Evolutionary conservation across 2,888 invertebrate species (phyloP), one percentile per base, ranked within the genome.

Genomic region (Anticlea derivata): DNA sequence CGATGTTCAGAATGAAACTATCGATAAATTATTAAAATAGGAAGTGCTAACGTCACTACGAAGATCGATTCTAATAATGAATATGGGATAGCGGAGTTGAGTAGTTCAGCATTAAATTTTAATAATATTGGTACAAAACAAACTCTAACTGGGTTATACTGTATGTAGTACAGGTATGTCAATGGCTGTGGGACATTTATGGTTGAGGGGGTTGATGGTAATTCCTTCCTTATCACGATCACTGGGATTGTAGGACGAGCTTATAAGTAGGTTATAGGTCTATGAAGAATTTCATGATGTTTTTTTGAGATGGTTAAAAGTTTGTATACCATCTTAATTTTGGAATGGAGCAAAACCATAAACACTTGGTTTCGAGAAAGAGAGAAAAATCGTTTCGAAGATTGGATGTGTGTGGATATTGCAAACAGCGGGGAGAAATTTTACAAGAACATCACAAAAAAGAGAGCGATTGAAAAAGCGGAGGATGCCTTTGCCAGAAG

Each of bases 21-120:
- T 35, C 45, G 40, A 40, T 35, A 35, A 35, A 3, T 22, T 11
- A 56, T 54, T 52, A 23, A 24, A 17, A 26, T 49, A 41, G 26
- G 45, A 61, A 17, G 17, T 61, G 62, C 60, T 65, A 50, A 44
- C 49, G 50, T 34, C 61, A 56, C 57, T 66, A 55, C 8, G 40
- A 34, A 46, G 51, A 63, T 69, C 64, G 67, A 67, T 46, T 60
- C 47, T 48, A 35, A 53, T 52, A 34, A 61, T 68, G 61, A 66
- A 66, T 70, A 63, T 63, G 58, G 48, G 39, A 63, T 54, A 57
- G 40, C 27, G 11, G 35, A 33, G 40, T 45, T 52, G 44, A 40
- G 33, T 56, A 43, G 55, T 50, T 54, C 41, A 11, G 31, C 38
- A 49, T 59, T 31, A 50, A 50, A 51, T 56, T 51, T 55, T 51